Conservation (phyloP, 2,113 vertebrate genomes). For the Hypomesus transpacificus region DNA sequence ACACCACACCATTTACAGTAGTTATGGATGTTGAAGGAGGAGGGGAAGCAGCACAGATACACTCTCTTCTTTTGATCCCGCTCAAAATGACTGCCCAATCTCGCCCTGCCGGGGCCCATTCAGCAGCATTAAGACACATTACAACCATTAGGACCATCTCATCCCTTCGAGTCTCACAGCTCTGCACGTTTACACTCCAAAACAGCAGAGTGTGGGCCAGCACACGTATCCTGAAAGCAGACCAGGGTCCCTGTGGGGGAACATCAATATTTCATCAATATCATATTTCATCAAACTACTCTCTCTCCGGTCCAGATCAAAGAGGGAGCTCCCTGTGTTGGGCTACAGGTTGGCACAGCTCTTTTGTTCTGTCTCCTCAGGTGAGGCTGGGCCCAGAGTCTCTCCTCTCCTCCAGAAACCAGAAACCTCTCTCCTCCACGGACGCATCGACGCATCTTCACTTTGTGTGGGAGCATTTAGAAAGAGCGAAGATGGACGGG, state of each 20-base stretch:
- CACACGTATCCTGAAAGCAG: constrained; percentile 61
- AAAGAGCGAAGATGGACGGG: constrained; percentile 3
- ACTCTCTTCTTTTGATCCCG: constrained; percentile 57
- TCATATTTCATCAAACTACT: constrained; percentile 75
- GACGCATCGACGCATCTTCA: no score
- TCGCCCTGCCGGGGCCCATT: constrained; percentile 43
- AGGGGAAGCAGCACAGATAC: neutral
- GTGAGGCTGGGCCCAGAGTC: constrained; percentile 52
- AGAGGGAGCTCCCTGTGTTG: constrained; percentile 60
- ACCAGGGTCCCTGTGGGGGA: constrained; percentile 49
- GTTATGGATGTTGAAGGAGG: neutral
- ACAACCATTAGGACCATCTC: constrained; percentile 48
- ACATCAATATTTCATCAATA: constrained; percentile 77
- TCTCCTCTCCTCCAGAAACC: constrained; percentile 50
- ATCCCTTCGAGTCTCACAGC: constrained; percentile 40
- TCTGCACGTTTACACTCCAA: constrained; percentile 54
- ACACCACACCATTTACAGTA: neutral
- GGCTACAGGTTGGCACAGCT: constrained; percentile 68
- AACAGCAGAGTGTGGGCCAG: constrained; percentile 48
- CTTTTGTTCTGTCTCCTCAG: constrained; percentile 69
- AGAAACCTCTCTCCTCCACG: constrained; percentile 49
- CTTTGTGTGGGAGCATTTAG: no score
- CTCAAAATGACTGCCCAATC: constrained; percentile 31
- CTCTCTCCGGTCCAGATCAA: constrained; percentile 72
- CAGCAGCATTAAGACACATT: constrained; percentile 57